Percentiles rank a stretch among this genome's conserved stretches.
These are phyloP conservation scores for Neomorphus geoffroyi DNA, from an alignment of 2,797 vertebrate genomes.

Conservation along the genomic window DNA sequence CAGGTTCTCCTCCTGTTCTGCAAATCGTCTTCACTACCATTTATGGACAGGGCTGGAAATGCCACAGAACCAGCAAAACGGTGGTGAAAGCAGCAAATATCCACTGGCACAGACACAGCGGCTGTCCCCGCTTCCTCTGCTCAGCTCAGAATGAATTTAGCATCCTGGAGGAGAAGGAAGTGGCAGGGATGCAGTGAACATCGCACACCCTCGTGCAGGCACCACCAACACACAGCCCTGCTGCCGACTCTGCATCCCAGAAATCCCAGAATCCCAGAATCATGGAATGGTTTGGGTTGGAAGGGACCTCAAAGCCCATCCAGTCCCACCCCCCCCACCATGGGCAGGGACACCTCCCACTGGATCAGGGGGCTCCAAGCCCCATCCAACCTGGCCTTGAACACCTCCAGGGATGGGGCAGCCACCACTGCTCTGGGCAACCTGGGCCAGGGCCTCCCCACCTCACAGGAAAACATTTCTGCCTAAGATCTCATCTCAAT, in stretches of 20 bases:
- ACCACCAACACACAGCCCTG: accelerated
- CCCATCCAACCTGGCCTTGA: too few relatives aligned
- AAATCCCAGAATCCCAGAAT: background rate
- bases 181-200: background rate
- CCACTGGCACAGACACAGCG: background rate
- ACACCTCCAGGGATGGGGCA: too few relatives aligned
- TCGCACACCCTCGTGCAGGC: accelerated
- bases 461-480: too few relatives aligned
- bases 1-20: background rate
- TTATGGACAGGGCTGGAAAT: background rate
- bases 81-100: background rate
- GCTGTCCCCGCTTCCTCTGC: accelerated
- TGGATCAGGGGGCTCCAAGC: too few relatives aligned
- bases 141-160: background rate
- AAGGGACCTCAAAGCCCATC: too few relatives aligned
- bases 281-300: too few relatives aligned
- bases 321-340: too few relatives aligned
- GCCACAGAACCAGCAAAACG: background rate
- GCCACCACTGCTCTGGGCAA: too few relatives aligned
- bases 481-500: too few relatives aligned
- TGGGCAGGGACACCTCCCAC: too few relatives aligned
- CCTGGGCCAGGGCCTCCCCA: too few relatives aligned
- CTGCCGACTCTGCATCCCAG: background rate
- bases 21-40: background rate
- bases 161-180: background rate